Evolutionary conservation across 2,797 vertebrate genomes (phyloP).

Genomic region (Vultur gryphus): DNA sequence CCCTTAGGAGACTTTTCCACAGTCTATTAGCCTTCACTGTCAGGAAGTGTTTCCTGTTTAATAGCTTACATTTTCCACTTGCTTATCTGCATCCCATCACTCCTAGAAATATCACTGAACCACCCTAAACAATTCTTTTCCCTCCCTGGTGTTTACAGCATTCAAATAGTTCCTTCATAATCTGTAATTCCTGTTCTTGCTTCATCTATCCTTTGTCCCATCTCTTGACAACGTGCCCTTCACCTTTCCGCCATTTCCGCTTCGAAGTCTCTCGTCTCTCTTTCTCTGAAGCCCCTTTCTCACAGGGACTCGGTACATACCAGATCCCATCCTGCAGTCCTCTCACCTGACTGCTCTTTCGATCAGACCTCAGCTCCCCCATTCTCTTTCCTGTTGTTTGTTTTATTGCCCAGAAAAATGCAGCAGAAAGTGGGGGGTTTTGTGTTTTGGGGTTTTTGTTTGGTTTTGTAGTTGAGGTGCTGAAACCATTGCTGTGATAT

Average conservation of each 20-base stretch:
- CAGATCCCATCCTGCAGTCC: too few species aligned
- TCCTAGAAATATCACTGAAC: constrained; percentile 46
- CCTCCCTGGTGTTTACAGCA: constrained; percentile 29
- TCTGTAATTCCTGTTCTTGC: neutral
- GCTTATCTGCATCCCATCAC: constrained; percentile 56
- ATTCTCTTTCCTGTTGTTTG: neutral
- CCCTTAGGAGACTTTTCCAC: constrained; percentile 17
- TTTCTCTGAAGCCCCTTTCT: neutral
- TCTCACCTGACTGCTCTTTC: neutral
- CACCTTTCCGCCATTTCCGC: neutral
- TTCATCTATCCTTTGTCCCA: neutral
- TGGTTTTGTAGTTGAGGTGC: neutral
- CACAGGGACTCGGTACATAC: accelerated
- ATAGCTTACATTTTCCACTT: constrained; percentile 57
- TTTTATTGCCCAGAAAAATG: neutral
- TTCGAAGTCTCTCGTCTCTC: neutral
- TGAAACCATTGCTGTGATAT: neutral
- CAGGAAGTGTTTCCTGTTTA: constrained; percentile 61
- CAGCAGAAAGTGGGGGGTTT: neutral
- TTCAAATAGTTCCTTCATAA: neutral
- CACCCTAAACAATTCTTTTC: constrained; percentile 52
- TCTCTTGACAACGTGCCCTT: neutral
- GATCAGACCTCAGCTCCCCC: neutral
- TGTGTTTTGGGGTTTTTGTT: neutral
- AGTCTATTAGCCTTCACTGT: constrained; percentile 7